Evolutionary conservation across 2,888 invertebrate species (phyloP), one percentile per base, ranked within the genome.

Genomic region (Entomobrya multifasciata): DNA sequence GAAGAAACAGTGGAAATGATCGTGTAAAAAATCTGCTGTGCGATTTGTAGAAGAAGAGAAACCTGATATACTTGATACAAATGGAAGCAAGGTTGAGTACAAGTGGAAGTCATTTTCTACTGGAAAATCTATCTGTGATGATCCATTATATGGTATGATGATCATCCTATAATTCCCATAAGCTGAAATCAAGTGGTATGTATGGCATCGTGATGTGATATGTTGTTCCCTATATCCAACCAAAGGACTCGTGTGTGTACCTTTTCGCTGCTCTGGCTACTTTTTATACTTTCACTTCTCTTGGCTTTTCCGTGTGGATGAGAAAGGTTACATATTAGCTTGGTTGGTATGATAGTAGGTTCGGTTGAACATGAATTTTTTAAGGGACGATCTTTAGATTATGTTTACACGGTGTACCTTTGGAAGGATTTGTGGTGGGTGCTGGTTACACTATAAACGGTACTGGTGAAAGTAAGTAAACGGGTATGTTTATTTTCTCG

Each of bases 131-230:
- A 67, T 47, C 47, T 25, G 25, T 47, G 70, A 70, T 70, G 70
- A 70, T 55, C 74, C 74, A 74, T 74, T 74, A 55, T 74, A 74
- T 52, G 27, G 49, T 11, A 30, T 22, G 20, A 22, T 67, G 67
- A 49, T 72, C 49, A 72, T 55, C 36, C 74, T 36, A 74, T 74
- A 74, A 74, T 74, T 17, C 74, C 20, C 74, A 74, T 74, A 55
- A 55, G 52, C 55, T 36, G 52, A 55, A 74, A 55, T 74, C 25
- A 52, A 74, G 30, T 74, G 52, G 47, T 55, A 20, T 15, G 52
- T 6, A 4, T 11, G 6, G 17, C 52, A 52, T 47, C 36, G 8
- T 36, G 5, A 36, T 36, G 36, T 6, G 36, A 36, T 36, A 36
- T n/a, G n/a, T n/a, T n/a, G n/a, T n/a, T n/a, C n/a, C n/a, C n/a